Evolutionary conservation across 1,140 invertebrate genomes (phyloP), one percentile per base, ranked within the genome.

Genomic region (Brachionus rotundiformis): DNA sequence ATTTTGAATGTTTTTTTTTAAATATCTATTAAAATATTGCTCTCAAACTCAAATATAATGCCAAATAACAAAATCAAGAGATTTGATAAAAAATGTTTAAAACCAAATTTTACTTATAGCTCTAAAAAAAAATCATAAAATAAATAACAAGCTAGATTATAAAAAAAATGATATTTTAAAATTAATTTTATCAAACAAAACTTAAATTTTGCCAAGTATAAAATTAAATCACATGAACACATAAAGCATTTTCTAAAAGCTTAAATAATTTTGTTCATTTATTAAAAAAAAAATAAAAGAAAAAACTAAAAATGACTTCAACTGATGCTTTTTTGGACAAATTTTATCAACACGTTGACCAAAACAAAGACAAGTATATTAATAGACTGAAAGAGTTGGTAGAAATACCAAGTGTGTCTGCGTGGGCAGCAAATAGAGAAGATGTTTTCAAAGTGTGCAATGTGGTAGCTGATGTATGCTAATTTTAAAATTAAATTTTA

Each of bases 371-470:
- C 13, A 89, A 91, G 31, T 98, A 93, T 86, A 93, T 98, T 82
- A 87, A 92, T 41, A 91, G 91, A 82, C 89, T 98, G 47, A 90
- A 90, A 82, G 93, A 96, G 85, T 94, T 92, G 29, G 95, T 98
- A 36, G 94, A 92, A 2, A 98, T 99, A 85, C 92, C 94, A 85
- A 98, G 95, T 41, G 94, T 98, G 6, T 98, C 96, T n/a, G 92
- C 93, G 86, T 94, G 92, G 92, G 91, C 92, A n/a, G 92, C 94
- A 82, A 90, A 91, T 49, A 89, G 95, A 65, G 86, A 88, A 41
- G 94, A 97, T 82, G 89, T 93, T 73, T 84, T 90, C 10, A 90
- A 89, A 84, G 93, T 94, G 93, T 89, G 54, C 31, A 71, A 81
- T 44, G 36, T 81, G 19, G 61, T 68, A 16, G 61, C 54, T 31